phyloP scores from a whole-genome alignment of 2,888 invertebrate genomes.

The Entomobrya proxima region DNA sequence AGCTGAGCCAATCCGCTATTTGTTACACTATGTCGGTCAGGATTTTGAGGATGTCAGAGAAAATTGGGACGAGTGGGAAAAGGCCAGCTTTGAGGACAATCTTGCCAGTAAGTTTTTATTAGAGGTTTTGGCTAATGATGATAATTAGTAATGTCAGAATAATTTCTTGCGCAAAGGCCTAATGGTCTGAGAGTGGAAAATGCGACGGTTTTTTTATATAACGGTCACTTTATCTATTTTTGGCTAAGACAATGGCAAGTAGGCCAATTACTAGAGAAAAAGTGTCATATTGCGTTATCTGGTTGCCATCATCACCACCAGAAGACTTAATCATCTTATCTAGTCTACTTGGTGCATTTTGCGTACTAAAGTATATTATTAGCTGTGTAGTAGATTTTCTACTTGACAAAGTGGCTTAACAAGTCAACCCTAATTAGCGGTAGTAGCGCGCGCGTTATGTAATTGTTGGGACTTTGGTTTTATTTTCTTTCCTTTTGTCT shows the following conservation, averaged over 20 bases:
- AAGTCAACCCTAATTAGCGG: neutral
- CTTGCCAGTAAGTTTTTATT: conserved; percentile 14
- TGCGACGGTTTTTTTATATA: too few species aligned
- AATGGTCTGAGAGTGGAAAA: too few species aligned
- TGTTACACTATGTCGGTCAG: conserved; percentile 77
- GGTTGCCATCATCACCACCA: too few species aligned
- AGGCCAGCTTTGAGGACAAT: neutral
- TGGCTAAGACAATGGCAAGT: neutral
- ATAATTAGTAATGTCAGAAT: neutral
- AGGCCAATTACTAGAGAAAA: neutral
- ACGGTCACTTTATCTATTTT: too few species aligned
- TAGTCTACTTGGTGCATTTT: too few species aligned
- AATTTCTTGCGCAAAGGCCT: too few species aligned
- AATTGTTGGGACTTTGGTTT: neutral
- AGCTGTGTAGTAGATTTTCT: too few species aligned
- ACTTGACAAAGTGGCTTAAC: too few species aligned
- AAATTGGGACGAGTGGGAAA: conserved; percentile 67
- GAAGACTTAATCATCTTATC: neutral
- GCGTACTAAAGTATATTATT: too few species aligned
- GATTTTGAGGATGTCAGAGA: conserved; percentile 78
- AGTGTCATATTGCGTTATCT: neutral
- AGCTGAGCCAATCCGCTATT: conserved; percentile 77
- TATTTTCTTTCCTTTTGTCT: neutral
- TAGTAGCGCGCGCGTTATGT: too few species aligned
- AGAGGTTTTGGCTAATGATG: neutral